Evolutionary conservation across 2,113 vertebrate genomes (phyloP), one percentile per base, ranked within the genome.

Genomic region (Stigmatopora nigra): DNA sequence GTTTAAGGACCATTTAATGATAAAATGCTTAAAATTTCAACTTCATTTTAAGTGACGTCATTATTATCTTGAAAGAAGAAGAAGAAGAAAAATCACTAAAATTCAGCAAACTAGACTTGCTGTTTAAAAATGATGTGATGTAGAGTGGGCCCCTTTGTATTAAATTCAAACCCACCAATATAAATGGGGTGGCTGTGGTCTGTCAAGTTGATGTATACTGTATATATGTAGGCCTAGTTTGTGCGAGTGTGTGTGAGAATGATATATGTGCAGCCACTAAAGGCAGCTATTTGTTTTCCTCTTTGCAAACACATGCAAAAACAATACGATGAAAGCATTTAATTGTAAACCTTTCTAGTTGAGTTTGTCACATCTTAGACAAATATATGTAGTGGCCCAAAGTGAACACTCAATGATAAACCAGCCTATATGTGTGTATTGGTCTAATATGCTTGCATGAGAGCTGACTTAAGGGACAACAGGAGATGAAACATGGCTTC

Each of bases 221-320:
- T 19, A 47, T 83, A 77, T 85, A 77, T 82, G 76, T 79, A 84
- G 36, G 67, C 45, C 63, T 71, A 70, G 19, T 53, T 51, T 52
- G 19, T 53, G 51, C 22, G 49, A 12, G 7, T 11, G 49, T 52
- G n/a, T 9, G 49, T 71, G 68, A 68, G 68, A 67, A 77, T 81
- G 73, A 81, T 83, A 44, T 75, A 78, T 79, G 71, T 77, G 62
- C 72, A 71, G 82, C 83, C 91, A 92, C 66, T 88, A 90, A 93
- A 91, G 76, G 82, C 79, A 85, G 75, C 79, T 88, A 86, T 90
- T 92, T 90, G 86, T 91, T 84, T 89, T 76, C 63, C 75, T 84
- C 72, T 73, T 77, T 67, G 60, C 67, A 76, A 84, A 49, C 25
- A 35, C 58, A 66, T 58, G 31, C 31, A 51, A 66, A 56, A 47